Percentiles rank a stretch among this genome's conserved stretches.
Evolutionary conservation across 1,140 invertebrate genomes (phyloP).

Genomic region (Ectropis grisescens): DNA sequence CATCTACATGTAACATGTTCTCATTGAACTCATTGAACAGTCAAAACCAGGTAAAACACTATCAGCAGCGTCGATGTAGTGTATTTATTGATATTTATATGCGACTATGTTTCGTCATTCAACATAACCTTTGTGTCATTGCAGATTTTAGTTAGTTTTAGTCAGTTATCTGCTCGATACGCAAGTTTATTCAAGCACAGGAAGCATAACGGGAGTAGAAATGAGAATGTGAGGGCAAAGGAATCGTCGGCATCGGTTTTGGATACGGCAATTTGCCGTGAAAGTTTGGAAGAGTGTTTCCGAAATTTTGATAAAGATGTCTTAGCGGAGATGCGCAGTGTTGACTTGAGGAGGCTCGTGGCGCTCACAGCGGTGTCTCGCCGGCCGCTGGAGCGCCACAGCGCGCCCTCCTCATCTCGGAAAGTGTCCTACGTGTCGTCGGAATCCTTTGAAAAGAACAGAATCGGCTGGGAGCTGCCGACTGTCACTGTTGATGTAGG

Average conservation of each 20-base stretch:
- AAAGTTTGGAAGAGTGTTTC: slow-evolving; percentile 48
- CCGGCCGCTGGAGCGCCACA: slow-evolving; percentile 11
- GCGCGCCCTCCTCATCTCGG: slow-evolving; percentile 25
- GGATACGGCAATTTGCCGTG: slow-evolving; percentile 44
- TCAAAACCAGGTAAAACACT: slow-evolving; percentile 56
- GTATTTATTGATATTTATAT: background rate
- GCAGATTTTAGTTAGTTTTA: slow-evolving; percentile 66
- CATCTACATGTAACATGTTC: slow-evolving; percentile 68
- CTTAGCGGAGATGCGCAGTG: slow-evolving; percentile 43
- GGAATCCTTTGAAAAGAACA: slow-evolving; percentile 51
- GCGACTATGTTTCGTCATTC: slow-evolving; percentile 45
- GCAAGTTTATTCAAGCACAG: slow-evolving; percentile 56
- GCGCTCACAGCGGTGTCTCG: slow-evolving; percentile 18
- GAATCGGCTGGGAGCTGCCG: slow-evolving; percentile 47
- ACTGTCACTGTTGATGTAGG: slow-evolving; percentile 34
- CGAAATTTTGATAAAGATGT: slow-evolving; percentile 59
- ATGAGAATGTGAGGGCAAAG: slow-evolving; percentile 42
- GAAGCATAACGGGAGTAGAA: slow-evolving; percentile 45
- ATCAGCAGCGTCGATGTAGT: too few species aligned
- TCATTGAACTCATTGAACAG: slow-evolving; percentile 67
- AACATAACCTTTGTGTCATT: slow-evolving; percentile 51
- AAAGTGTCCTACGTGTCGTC: slow-evolving; percentile 55
- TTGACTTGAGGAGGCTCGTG: slow-evolving; percentile 35
- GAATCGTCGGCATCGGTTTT: slow-evolving; percentile 22
- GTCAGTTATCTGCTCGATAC: slow-evolving; percentile 58